phyloP scores from a whole-genome alignment of 2,888 invertebrate species.

The Rhaphigaster nebulosa region DNA sequence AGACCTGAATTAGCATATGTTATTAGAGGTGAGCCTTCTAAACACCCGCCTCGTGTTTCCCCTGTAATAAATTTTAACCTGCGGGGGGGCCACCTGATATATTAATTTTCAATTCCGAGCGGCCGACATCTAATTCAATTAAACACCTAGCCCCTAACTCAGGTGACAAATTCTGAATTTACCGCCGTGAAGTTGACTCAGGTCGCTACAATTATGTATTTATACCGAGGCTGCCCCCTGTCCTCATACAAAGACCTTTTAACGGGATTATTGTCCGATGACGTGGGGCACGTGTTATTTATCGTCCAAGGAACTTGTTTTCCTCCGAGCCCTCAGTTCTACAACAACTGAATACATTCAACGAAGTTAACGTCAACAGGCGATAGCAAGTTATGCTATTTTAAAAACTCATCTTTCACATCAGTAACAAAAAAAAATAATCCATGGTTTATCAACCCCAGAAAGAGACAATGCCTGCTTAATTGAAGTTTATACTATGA shows the following conservation, averaged over 20 bases:
- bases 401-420: too few species aligned
- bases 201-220: neutral
- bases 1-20: conserved; percentile 2
- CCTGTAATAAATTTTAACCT: conserved; percentile 33
- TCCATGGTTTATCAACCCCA: too few species aligned
- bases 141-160: conserved; percentile 17
- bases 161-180: conserved; percentile 54
- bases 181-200: neutral
- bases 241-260: conserved; percentile 16
- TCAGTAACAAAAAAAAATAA: too few species aligned
- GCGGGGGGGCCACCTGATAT: conserved; percentile 29
- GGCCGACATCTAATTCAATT: conserved; percentile 55
- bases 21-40: conserved; percentile 10
- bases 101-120: conserved; percentile 54
- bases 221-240: neutral
- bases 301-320: conserved; percentile 1
- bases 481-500: too few species aligned
- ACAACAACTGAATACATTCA: neutral
- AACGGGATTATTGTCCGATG: conserved; percentile 21
- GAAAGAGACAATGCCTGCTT: too few species aligned
- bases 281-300: neutral
- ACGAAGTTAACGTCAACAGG: neutral
- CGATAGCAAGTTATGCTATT: neutral
- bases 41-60: conserved; percentile 38
- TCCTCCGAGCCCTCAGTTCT: neutral